Evolutionary conservation across 2,888 invertebrate genomes (phyloP), one percentile per base, ranked within the genome.

Genomic region (Clunio marinus): DNA sequence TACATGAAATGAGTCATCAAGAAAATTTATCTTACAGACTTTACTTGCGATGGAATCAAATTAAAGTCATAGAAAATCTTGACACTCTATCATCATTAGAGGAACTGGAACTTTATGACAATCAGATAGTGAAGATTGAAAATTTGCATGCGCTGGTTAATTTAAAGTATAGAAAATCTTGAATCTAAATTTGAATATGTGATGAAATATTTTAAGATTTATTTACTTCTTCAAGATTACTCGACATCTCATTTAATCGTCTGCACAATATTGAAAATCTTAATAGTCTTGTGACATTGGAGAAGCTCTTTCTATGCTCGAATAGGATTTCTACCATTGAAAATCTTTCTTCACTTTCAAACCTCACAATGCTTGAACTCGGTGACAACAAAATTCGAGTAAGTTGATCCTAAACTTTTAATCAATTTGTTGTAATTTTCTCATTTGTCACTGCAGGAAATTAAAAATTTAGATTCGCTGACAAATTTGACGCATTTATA

Each of bases 221-320:
- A 7, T 41, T n/a, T 62, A 69, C 67, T 27, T 68, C 69, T 60
- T 84, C 69, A 77, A 93, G 93, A 76, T 83, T 89, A 70, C 81
- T 99, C 71, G 99, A 99, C 79, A 78, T 99, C 51, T 97, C 98
- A 2, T 98, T 96, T 78, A 99, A 99, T 80, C 87, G 96, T 69
- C 86, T 98, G 46, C 87, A 86, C 72, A 88, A 90, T 76, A 91
- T 98, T 69, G 86, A 89, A 74, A 93, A 93, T 65, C 78, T 98
- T 71, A 86, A 87, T 1, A 84, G 84, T 67, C 80, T 97, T 71
- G 73, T 78, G 2, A 92, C 90, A 65, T 77, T 98, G 70, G 84
- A 88, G 74, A 95, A 92, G 75, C 78, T 98, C 2, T 98, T 86
- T 77, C 80, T 98, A 35, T 91, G 93, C 69, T 91, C 95, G 3